Base-by-base conservation (phyloP, 1,140 invertebrate species). In the Heterodera carotae region DNA sequence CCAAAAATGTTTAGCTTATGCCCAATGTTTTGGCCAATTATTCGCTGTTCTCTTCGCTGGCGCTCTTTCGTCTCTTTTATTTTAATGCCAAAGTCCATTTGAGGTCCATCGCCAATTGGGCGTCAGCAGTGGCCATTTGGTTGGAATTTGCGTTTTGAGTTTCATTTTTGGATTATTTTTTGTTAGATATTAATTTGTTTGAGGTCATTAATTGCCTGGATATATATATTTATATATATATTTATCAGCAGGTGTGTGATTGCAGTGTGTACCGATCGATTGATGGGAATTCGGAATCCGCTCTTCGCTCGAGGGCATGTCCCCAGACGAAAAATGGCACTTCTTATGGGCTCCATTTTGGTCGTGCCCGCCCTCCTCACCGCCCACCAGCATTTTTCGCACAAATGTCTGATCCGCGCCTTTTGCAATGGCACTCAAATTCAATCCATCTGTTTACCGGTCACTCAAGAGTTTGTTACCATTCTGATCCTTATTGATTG, bases 121-220 rank as follows among this genome's bases (percentile, higher is more conserved):
- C 80, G n/a, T 86, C 84, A 22, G 86, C 84, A 7, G 84, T 87
- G 29, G 84, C 84, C 22, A 85, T 88, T 68, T 86, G 86, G 86
- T 84, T 60, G 48, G 68, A 8, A 0, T 3, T 22, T 43, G 12
- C 27, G 2, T 6, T n/a, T 27, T 69, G 4, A 33, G 15, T 29
- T 25, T 39, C 39, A 12, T 62, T 72, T 73, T 73, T 12, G 12
- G 56, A 18, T 10, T 22, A 33, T 25, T 31, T 74, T 48, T 76
- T 27, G 1, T n/a, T n/a, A n/a, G n/a, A n/a, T n/a, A n/a, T n/a
- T n/a, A n/a, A n/a, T n/a, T n/a, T n/a, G n/a, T 27, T 25, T 43
- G 56, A 69, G 22, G 2, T 34, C 10, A 18, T 22, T 18, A 34
- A 25, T 75, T 39, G 75, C n/a, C n/a, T n/a, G n/a, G n/a, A n/a